Evolutionary conservation across 2,113 vertebrate species (phyloP), one percentile per base, ranked within the genome.

Genomic region (Tenebrosternarchus preto): DNA sequence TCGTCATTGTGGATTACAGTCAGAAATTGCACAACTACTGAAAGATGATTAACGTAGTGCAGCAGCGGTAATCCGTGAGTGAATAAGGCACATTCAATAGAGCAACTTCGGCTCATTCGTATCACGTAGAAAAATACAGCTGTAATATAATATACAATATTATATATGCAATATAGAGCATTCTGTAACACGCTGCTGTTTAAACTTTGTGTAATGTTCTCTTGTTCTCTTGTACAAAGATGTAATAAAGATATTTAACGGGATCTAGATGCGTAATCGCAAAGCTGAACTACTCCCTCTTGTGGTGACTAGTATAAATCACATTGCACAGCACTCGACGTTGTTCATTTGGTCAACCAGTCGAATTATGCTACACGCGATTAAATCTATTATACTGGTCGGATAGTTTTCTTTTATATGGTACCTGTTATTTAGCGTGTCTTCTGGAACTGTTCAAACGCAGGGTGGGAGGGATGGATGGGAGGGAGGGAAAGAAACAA

Each of bases 401-500:
- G 2, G 43, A 50, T 50, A 50, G 8, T 50, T 50, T 50, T 12
- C 11, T 11, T 50, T 11, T 50, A 50, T 4, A 50, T 11, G 15
- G 2, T 59, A 22, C n/a, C n/a, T 59, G 7, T 59, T 0, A 59
- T 59, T 59, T 5, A 59, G 56, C 5, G 7, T 4, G 22, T 22
- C 56, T 20, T 22, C 56, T 59, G 20, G 12, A 50, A 11, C 12
- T 50, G 12, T 50, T 50, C 43, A 50, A 50, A 50, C 43, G 11
- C 9, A 50, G 12, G 8, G 43, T 50, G 22, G 20, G 29, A 2
- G 31, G 1, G 17, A 31, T 50, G 73, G 57, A 85, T 78, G 85
- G 83, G 15, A 19, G 16, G 31, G 63, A 66, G 27, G 33, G 61
- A 29, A 25, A 27, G 61, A 31, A 90, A 90, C 83, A 89, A 92